Evolutionary conservation across 2,113 vertebrate genomes (phyloP).

Genomic region (Lepisosteus osseus): DNA sequence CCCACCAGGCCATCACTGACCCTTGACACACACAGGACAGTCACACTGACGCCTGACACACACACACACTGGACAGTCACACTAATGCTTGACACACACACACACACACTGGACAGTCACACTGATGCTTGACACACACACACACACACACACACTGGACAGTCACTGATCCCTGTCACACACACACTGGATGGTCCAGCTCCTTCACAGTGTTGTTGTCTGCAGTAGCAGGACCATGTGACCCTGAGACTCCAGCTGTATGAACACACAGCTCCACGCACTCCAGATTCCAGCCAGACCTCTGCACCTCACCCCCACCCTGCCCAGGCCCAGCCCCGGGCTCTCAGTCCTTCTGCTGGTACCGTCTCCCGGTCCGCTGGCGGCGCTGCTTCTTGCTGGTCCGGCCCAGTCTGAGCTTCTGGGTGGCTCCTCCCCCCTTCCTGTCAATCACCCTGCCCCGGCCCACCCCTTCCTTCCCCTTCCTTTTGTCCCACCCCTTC

Average conservation of each 20-base stretch:
- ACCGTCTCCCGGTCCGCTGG: conserved; percentile 62
- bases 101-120: not conserved
- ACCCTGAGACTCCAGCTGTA: no score
- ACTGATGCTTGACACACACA: not conserved
- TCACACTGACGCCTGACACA: no score
- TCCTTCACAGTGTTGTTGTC: no score
- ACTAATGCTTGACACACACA: not conserved
- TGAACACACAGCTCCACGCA: no score
- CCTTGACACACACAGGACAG: not conserved
- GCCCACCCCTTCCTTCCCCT: conserved; percentile 27
- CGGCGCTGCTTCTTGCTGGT: conserved; percentile 82
- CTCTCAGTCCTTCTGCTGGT: conserved; percentile 32
- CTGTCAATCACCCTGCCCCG: conserved; percentile 44
- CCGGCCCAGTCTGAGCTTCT: conserved; percentile 47
- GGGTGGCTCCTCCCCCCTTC: conserved; percentile 40
- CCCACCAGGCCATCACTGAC: no score
- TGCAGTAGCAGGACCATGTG: no score
- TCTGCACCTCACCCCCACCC: not conserved
- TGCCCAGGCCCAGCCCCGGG: conserved; percentile 43
- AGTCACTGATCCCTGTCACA: not conserved
- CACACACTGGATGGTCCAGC: no score
- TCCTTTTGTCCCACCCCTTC: conserved; percentile 48
- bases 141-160: not conserved
- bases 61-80: no score
- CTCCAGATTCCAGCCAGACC: not conserved